Evolutionary conservation across 2,797 vertebrate species (phyloP), one percentile per base, ranked within the genome.

Genomic region (Acomys russatus): DNA sequence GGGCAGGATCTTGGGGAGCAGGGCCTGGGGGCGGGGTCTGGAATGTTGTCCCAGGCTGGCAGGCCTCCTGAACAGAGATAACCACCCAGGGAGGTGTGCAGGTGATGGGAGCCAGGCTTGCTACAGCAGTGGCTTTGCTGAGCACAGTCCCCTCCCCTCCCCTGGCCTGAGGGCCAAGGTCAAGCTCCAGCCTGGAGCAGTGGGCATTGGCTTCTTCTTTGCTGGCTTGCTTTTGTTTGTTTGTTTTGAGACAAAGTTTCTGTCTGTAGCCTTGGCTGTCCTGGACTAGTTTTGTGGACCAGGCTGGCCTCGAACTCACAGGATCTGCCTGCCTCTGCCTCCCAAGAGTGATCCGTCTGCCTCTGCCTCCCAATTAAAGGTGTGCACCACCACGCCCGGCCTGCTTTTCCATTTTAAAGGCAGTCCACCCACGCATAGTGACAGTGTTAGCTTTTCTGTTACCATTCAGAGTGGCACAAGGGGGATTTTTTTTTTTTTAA

Each of bases 361-460:
- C 44, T 44, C 44, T 44, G 44, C 44, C 44, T 44, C 44, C 44
- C 44, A 44, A 4, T 44, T 44, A 44, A 44, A 44, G 44, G 44
- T 44, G 44, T 44, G 44, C 44, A 44, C 44, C 44, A 44, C 44
- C 44, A 44, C 44, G 4, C 44, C 44, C 44, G 4, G 20, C 44
- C 22, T 54, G 59, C 20, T 54, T 61, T 59, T 17, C 74, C 0
- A 0, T 66, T 44, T 68, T 79, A 12, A 54, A 91, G 92, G 44
- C 4, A 33, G 1, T 28, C 0, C 5, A 0, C 20, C 0, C 5
- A 0, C 20, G 3, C 85, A 91, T 9, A 8, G 17, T 4, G 44
- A 64, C 78, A 8, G 4, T 18, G 0, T 15, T 30, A 1, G 0
- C 30, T 66, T 76, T 51, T 25, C n/a, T 35, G 54, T 3, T 22